Evolutionary conservation across 1,140 invertebrate genomes (phyloP).

Genomic region (Anagrus nilaparvatae): DNA sequence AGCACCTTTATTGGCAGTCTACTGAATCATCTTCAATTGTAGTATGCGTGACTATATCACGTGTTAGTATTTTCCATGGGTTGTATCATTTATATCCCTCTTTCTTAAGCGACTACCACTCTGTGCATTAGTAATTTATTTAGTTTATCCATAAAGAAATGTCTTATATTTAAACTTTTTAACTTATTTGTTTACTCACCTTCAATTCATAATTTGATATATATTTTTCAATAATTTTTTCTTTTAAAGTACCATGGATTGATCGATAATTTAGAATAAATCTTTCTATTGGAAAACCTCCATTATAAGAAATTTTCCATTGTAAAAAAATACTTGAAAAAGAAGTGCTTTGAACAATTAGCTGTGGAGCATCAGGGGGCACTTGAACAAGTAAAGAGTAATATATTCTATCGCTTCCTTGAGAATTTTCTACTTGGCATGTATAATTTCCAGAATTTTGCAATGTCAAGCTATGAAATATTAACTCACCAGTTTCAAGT

Average conservation of each 20-base stretch:
- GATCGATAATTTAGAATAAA: constrained; percentile 59
- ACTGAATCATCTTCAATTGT: no score
- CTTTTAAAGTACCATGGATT: constrained; percentile 52
- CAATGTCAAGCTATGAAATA: constrained; percentile 52
- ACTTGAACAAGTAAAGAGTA: constrained; percentile 56
- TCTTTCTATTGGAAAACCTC: constrained; percentile 55
- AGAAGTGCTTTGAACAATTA: constrained; percentile 61
- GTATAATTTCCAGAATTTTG: constrained; percentile 65
- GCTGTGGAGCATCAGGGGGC: constrained; percentile 54
- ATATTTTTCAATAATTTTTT: constrained; percentile 52
- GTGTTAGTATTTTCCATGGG: no score
- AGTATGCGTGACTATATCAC: no score
- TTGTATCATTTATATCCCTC: no score
- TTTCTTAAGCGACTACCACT: no score
- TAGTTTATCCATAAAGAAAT: neutral
- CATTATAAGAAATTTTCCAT: constrained; percentile 59
- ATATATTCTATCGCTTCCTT: constrained; percentile 55
- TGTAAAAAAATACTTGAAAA: constrained; percentile 59
- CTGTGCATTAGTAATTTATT: neutral
- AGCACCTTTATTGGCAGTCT: no score
- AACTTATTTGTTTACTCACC: no score
- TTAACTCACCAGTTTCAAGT: constrained; percentile 52
- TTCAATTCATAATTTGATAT: constrained; percentile 58
- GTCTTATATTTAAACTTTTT: neutral
- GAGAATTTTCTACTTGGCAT: constrained; percentile 61